Percentiles rank a stretch among this genome's conserved stretches.
These are phyloP conservation scores for Chaetodon trifascialis DNA, from an alignment of 2,113 vertebrate species.

Conservation along the genomic window DNA sequence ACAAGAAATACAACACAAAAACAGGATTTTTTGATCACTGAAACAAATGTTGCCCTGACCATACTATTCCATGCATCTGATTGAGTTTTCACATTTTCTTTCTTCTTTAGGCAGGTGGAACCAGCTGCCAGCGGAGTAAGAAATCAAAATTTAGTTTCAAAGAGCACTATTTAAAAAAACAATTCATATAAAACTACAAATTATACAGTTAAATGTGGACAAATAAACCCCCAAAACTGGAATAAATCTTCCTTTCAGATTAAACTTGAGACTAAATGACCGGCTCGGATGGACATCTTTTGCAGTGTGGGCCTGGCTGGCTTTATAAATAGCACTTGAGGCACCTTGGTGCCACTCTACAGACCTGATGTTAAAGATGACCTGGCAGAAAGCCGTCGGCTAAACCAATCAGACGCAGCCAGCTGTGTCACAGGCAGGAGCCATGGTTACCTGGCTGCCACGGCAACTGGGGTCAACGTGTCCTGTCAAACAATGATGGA, in stretches of 20 bases:
- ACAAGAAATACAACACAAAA: too few relatives aligned
- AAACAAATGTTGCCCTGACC: too few relatives aligned
- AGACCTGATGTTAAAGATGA: slow-evolving; percentile 69
- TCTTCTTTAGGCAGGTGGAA: neutral
- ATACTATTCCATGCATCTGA: neutral
- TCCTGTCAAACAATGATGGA: slow-evolving; percentile 70
- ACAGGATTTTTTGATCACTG: too few relatives aligned
- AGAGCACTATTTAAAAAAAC: neutral
- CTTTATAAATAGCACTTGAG: slow-evolving; percentile 61
- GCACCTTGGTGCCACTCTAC: slow-evolving; percentile 51
- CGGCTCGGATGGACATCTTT: slow-evolving; percentile 4
- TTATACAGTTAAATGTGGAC: neutral
- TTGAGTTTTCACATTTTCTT: neutral
- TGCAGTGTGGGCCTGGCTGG: slow-evolving; percentile 21
- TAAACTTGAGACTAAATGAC: neutral
- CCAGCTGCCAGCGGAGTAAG: neutral
- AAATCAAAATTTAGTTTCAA: neutral
- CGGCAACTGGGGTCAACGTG: slow-evolving; percentile 67
- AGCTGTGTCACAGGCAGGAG: slow-evolving; percentile 71
- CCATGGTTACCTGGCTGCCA: slow-evolving; percentile 78
- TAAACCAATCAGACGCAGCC: slow-evolving; percentile 68
- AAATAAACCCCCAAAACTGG: too few relatives aligned
- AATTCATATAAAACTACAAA: neutral
- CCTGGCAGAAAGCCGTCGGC: slow-evolving; percentile 60
- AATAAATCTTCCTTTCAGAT: neutral